Evolutionary conservation across 2,888 invertebrate genomes (phyloP).

Genomic region (Eugnorisma glareosa): DNA sequence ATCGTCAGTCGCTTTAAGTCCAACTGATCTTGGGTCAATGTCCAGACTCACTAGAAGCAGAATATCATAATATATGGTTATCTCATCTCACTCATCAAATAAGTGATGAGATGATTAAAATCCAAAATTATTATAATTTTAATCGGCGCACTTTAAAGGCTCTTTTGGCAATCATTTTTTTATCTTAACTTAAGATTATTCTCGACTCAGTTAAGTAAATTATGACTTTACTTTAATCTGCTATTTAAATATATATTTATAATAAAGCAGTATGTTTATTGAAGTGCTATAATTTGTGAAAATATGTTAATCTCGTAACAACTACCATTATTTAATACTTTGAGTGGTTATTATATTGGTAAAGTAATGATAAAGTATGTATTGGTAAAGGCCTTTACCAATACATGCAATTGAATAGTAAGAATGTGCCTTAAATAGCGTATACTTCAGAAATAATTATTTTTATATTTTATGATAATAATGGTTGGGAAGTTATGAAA

Average conservation of each 20-base stretch:
- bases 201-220: constrained; percentile 21
- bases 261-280: constrained; percentile 14
- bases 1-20: neutral
- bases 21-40: neutral
- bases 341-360: too few relatives aligned
- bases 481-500: neutral
- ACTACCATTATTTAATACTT: neutral
- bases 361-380: too few relatives aligned
- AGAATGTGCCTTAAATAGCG: too few relatives aligned
- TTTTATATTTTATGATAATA: neutral
- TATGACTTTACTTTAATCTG: constrained; percentile 29
- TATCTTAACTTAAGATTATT: constrained; percentile 15
- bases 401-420: too few relatives aligned
- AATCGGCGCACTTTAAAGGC: constrained; percentile 1
- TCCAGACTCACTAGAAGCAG: neutral
- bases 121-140: constrained; percentile 13
- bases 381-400: too few relatives aligned
- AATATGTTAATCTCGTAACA: constrained; percentile 8
- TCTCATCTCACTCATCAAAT: constrained; percentile 8
- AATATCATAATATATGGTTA: neutral
- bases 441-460: neutral
- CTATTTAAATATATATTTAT: constrained; percentile 47
- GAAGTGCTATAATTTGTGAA: constrained; percentile 7
- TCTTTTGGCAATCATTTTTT: constrained; percentile 1
- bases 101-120: too few relatives aligned